Percentiles rank a stretch among this genome's conserved stretches.
phyloP scores from a whole-genome alignment of 2,888 invertebrate species.

The Bellardia bayeri region DNA sequence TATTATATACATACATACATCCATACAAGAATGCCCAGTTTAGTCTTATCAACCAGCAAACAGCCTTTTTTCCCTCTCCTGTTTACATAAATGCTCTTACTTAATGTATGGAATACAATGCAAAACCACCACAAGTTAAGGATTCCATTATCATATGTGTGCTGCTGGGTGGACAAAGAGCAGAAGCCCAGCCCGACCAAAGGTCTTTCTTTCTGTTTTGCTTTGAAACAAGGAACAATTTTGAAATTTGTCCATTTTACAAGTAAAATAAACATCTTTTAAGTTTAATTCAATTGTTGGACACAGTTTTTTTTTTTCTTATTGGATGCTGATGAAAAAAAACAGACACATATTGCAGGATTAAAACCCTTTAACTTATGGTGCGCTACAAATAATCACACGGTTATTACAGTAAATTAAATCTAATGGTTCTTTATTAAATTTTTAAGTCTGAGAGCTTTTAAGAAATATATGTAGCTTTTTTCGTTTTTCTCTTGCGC shows the following conservation, averaged over 20 bases:
- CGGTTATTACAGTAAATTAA: no score
- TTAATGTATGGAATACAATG: constrained; percentile 50
- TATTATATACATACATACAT: constrained; percentile 62
- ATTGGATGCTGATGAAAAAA: constrained; percentile 37
- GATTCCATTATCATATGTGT: constrained; percentile 49
- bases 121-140: constrained; percentile 65
- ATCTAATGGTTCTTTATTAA: no score
- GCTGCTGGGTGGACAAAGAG: constrained; percentile 17
- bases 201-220: neutral
- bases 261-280: constrained; percentile 48
- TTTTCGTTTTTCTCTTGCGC: no score
- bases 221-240: constrained; percentile 6
- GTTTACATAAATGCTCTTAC: constrained; percentile 9
- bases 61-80: constrained; percentile 48
- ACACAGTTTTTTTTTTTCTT: neutral
- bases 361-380: constrained; percentile 72
- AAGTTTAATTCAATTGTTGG: constrained; percentile 66
- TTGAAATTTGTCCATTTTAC: constrained; percentile 46
- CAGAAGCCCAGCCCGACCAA: constrained; percentile 21
- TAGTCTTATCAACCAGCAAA: constrained; percentile 65
- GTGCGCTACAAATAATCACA: neutral
- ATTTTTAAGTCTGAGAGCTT: no score
- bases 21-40: constrained; percentile 49
- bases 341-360: constrained; percentile 23
- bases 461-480: no score